Percentiles rank a stretch among this genome's conserved stretches.
phyloP scores from a whole-genome alignment of 2,888 invertebrate species.

The Drosophila paramelanica region DNA sequence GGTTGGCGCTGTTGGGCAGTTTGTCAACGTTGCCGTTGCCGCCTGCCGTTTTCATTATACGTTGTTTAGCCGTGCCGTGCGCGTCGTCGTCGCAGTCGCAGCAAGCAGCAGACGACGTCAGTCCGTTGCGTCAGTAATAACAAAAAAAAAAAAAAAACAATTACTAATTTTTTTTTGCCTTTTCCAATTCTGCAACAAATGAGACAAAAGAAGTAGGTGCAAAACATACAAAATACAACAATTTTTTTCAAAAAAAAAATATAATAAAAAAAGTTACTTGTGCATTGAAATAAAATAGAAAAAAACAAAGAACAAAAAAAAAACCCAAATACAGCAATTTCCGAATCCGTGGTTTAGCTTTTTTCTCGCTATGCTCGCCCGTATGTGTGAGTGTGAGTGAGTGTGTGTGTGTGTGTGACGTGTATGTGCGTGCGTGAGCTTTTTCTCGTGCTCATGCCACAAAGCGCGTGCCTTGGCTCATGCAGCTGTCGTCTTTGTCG shows the following conservation, averaged over 20 bases:
- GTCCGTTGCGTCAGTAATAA: conserved; percentile 71
- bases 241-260: background rate
- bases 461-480: conserved; percentile 55
- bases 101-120: conserved; percentile 71
- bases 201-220: conserved; percentile 56
- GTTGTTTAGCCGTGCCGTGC: conserved; percentile 74
- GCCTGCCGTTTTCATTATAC: conserved; percentile 60
- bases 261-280: background rate
- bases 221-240: conserved; percentile 19
- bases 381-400: conserved; percentile 14
- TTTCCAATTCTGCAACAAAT: conserved; percentile 36
- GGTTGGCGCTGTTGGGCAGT: conserved; percentile 47
- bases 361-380: conserved; percentile 28
- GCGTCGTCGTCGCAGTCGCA: conserved; percentile 71
- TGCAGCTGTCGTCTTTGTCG: conserved; percentile 49
- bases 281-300: background rate
- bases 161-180: conserved; percentile 36
- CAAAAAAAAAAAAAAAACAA: conserved; percentile 20
- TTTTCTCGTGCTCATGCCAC: conserved; percentile 44
- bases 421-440: conserved; percentile 35
- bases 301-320: conserved; percentile 22
- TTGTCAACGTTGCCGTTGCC: conserved; percentile 60
- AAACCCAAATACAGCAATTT: conserved; percentile 31
- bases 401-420: conserved; percentile 24
- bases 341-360: conserved; percentile 24